A percentile compares a stretch with the other conserved stretches of the same genome.
Conservation (phyloP, 2,888 invertebrate species). For the Spisula solida region DNA sequence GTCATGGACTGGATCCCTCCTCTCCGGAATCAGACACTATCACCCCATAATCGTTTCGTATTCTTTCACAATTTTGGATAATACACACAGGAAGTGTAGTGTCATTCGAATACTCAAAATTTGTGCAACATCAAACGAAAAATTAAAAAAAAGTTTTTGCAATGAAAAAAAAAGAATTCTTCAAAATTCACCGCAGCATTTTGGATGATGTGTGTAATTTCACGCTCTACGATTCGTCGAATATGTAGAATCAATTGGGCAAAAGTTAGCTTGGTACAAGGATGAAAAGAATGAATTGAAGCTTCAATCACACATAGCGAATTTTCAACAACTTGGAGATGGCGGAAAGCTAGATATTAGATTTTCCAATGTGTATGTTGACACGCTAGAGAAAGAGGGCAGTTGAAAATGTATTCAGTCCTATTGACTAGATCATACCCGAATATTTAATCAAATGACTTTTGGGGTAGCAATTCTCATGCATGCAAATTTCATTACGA, state of each 20-base stretch:
- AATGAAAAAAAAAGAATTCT: constrained; percentile 20
- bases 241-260: constrained; percentile 65
- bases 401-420: constrained; percentile 5
- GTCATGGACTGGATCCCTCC: no score
- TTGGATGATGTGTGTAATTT: constrained; percentile 67
- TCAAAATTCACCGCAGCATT: constrained; percentile 46
- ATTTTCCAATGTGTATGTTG: constrained; percentile 31
- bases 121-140: constrained; percentile 6
- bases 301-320: constrained; percentile 64
- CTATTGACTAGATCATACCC: constrained; percentile 21
- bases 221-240: constrained; percentile 56
- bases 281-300: constrained; percentile 68
- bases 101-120: background rate
- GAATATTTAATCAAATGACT: constrained; percentile 30
- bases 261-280: constrained; percentile 66
- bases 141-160: background rate
- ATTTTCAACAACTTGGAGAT: constrained; percentile 52
- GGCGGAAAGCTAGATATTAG: constrained; percentile 44
- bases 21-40: no score
- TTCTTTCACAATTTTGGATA: no score
- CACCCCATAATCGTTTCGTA: no score
- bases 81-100: background rate
- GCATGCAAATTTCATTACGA: constrained; percentile 20
- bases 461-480: background rate
- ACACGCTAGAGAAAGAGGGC: constrained; percentile 27